Percentiles rank a stretch among this genome's conserved stretches.
Evolutionary conservation across 2,888 invertebrate genomes (phyloP).

Genomic region (Apeira syringaria): DNA sequence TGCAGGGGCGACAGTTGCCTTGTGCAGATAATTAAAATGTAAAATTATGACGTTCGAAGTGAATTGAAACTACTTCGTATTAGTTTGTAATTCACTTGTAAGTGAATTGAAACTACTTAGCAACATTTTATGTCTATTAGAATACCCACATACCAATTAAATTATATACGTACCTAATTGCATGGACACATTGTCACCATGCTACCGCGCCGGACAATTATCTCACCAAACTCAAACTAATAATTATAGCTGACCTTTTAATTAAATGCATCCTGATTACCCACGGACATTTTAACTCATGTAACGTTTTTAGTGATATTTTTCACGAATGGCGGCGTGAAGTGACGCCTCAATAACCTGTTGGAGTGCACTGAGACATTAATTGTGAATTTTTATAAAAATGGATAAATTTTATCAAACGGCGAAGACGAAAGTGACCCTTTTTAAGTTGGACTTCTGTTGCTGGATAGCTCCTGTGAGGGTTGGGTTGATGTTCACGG

Average conservation of each 20-base stretch:
- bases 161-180: conserved; percentile 2
- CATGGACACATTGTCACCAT: conserved; percentile 26
- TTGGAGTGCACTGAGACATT: conserved; percentile 1
- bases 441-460: conserved; percentile 55
- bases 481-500: conserved; percentile 52
- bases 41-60: no score
- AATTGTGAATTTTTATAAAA: background rate
- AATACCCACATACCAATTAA: no score
- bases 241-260: conserved; percentile 53
- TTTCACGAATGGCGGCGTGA: conserved; percentile 20
- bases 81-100: no score
- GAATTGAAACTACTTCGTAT: no score
- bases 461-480: conserved; percentile 58
- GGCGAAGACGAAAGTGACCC: conserved; percentile 44
- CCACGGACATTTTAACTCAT: conserved; percentile 33
- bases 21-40: no score
- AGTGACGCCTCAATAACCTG: conserved; percentile 9
- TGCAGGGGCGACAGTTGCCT: no score
- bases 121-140: no score
- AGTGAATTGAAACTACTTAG: no score
- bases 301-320: conserved; percentile 25
- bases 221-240: conserved; percentile 33
- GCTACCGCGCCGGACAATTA: conserved; percentile 35
- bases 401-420: conserved; percentile 42
- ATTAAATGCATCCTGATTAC: conserved; percentile 66